Base-by-base conservation (phyloP, 2,888 invertebrate genomes). In the Gisinianus flammeolus region DNA sequence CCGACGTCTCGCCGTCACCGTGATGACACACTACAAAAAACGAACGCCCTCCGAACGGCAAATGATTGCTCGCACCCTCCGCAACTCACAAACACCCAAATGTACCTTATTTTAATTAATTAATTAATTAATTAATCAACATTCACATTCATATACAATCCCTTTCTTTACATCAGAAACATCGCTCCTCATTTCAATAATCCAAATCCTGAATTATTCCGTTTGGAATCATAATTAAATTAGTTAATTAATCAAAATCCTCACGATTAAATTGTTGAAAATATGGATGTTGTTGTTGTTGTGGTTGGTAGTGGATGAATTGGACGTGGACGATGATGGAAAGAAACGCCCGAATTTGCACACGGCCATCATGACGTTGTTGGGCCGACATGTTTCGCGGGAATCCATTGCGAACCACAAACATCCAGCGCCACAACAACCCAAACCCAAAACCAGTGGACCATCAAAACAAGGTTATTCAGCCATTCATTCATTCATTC, bases 401-500 rank as follows among this genome's bases (percentile, higher is more conserved):
- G 35, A 62, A 24, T n/a, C n/a, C n/a, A n/a, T n/a, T n/a, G n/a
- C n/a, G n/a, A n/a, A n/a, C n/a, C n/a, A n/a, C 16, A 44, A 76
- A 44, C 81, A 80, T 16, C 30, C 78, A 2, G 6, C 28, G 12
- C 3, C 67, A 6, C 12, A 24, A 6, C 58, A 35, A 22, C 24
- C 22, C 75, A 80, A 58, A 80, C 81, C 52, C 72, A 77, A 79
- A 76, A 72, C 44, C 16, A 12, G 26, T 1, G 64, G 35, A 35
- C 26, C n/a, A 24, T 26, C 69, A 1, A 8, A 64, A 12, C 33
- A 69, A 28, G 76, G 69, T 58, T 31, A 24, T 70, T 62, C 66
- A 67, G 67, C 33, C 75, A 66, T 35, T 54, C 24, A 22, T 28
- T 52, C 67, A 66, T 35, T 73, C 73, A n/a, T 19, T 30, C 26